phyloP scores from a whole-genome alignment of 2,888 invertebrate species.

The Magallana nippona region DNA sequence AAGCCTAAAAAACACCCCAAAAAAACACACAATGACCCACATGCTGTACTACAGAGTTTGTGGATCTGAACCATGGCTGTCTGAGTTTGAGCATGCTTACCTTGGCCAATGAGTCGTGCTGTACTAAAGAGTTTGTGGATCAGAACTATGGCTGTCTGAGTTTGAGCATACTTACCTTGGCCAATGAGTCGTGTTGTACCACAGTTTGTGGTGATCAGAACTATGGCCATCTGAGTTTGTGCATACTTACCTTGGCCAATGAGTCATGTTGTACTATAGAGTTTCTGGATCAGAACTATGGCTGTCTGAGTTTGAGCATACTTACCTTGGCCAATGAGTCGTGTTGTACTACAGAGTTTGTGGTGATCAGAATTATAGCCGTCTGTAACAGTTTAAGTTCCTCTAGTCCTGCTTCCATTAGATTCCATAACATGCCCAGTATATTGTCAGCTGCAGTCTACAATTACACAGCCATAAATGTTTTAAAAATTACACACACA shows the following conservation, averaged over 20 bases:
- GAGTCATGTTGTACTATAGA: constrained; percentile 96
- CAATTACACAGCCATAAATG: constrained; percentile 5
- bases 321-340: constrained; percentile 94
- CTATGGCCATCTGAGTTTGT: constrained; percentile 90
- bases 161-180: constrained; percentile 95
- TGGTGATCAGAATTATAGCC: constrained; percentile 94
- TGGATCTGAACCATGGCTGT: constrained; percentile 95
- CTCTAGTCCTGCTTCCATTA: constrained; percentile 96
- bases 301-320: constrained; percentile 88
- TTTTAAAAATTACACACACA: no score
- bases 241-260: constrained; percentile 89
- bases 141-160: constrained; percentile 96
- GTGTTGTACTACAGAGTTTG: constrained; percentile 96
- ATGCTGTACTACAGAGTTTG: constrained; percentile 96
- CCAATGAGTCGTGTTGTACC: constrained; percentile 95
- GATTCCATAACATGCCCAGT: constrained; percentile 92
- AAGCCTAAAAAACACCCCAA: constrained; percentile 86
- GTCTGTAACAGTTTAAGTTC: constrained; percentile 98
- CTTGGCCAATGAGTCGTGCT: constrained; percentile 95
- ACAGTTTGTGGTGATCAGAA: constrained; percentile 97
- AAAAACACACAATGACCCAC: no score
- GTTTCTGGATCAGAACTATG: constrained; percentile 95
- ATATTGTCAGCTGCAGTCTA: constrained; percentile 93
- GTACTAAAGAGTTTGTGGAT: constrained; percentile 97
- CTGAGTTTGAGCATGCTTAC: constrained; percentile 86